Evolutionary conservation across 2,888 invertebrate species (phyloP).

Genomic region (Atethmia centrago): DNA sequence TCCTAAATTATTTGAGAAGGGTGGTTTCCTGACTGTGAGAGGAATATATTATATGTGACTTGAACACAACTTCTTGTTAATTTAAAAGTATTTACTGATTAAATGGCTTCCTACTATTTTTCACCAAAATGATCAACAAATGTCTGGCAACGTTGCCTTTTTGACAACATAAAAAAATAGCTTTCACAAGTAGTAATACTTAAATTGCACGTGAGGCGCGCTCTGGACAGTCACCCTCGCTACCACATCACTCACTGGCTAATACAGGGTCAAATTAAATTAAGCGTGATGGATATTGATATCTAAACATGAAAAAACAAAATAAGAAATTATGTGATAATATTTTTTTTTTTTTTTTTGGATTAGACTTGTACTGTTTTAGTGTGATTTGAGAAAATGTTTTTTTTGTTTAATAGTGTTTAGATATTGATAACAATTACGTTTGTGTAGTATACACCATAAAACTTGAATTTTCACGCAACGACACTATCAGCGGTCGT

Average conservation of each 20-base stretch:
- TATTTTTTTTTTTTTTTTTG: no score
- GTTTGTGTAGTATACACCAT: not conserved
- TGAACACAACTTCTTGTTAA: slow-evolving; percentile 7
- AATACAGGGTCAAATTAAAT: not conserved
- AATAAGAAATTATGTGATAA: no score
- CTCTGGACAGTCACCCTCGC: not conserved
- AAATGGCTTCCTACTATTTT: not conserved
- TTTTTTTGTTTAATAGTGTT: not conserved
- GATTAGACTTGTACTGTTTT: not conserved
- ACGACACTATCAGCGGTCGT: no score
- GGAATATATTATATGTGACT: slow-evolving; percentile 13
- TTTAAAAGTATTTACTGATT: slow-evolving; percentile 28
- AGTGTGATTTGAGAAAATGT: not conserved
- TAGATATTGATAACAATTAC: not conserved
- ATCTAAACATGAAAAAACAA: not conserved
- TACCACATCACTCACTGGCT: not conserved
- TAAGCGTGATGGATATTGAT: not conserved
- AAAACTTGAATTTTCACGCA: not conserved
- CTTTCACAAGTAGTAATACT: not conserved
- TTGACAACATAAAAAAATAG: not conserved
- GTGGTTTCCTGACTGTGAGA: slow-evolving; percentile 2
- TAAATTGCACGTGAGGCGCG: not conserved
- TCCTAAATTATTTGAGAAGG: slow-evolving; percentile 29
- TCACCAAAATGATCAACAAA: not conserved
- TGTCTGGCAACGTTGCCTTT: not conserved